phyloP scores from a whole-genome alignment of 2,797 vertebrate genomes.

The Otus scops region DNA sequence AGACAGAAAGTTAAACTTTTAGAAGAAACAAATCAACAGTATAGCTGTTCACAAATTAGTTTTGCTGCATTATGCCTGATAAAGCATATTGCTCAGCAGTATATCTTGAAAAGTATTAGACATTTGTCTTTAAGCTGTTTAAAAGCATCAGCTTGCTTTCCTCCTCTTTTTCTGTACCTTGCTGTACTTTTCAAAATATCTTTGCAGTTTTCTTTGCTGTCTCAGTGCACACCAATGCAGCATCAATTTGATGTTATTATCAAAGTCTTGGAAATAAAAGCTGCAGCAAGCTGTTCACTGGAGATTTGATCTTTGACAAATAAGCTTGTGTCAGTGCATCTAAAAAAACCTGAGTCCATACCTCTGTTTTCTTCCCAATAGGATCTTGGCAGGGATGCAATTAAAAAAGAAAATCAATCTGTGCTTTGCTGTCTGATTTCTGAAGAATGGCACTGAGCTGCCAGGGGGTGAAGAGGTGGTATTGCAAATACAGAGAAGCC shows the following conservation, averaged over 20 bases:
- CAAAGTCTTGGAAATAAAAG: conserved; percentile 55
- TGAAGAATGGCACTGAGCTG: conserved; percentile 18
- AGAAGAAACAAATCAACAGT: background rate
- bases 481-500: conserved; percentile 11
- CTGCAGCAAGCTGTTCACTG: conserved; percentile 14
- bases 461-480: background rate
- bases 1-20: background rate
- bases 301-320: conserved; percentile 66
- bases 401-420: conserved; percentile 60
- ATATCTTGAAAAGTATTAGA: background rate
- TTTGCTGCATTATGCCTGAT: background rate
- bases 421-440: conserved; percentile 41
- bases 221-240: conserved; percentile 25
- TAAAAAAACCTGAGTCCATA: conserved; percentile 13
- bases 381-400: conserved; percentile 39
- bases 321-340: conserved; percentile 17
- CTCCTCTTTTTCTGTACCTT: background rate
- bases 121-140: conserved; percentile 3
- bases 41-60: background rate
- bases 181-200: conserved; percentile 27
- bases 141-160: background rate
- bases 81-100: background rate
- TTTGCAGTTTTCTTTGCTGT: conserved; percentile 29
- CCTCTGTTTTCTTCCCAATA: conserved; percentile 21
- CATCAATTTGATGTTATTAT: conserved; percentile 59